phyloP scores from a whole-genome alignment of 2,113 vertebrate species.

The Campylorhamphus procurvoides region DNA sequence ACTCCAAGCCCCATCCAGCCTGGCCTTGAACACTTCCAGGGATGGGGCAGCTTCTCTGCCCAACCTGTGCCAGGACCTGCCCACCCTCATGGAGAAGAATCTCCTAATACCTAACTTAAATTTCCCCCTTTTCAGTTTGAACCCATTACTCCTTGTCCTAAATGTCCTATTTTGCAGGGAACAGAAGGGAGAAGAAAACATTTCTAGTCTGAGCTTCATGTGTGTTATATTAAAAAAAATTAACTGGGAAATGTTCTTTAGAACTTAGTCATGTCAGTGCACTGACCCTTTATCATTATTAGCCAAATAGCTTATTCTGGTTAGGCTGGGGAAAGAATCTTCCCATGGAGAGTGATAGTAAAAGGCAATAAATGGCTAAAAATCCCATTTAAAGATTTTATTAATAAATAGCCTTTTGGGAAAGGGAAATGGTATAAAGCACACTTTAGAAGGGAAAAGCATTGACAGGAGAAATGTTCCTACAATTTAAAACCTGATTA shows the following conservation, averaged over 20 bases:
- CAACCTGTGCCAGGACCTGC: not conserved
- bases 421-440: not conserved
- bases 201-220: not conserved
- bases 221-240: not conserved
- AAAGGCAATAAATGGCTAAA: not conserved
- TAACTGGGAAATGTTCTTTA: not conserved
- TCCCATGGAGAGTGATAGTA: not conserved
- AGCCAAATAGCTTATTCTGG: not conserved
- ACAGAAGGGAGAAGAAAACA: not conserved
- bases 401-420: not conserved
- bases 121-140: not conserved
- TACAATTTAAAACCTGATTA: not conserved
- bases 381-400: not conserved
- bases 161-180: not conserved
- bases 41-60: not conserved
- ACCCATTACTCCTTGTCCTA: not conserved
- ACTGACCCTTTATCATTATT: not conserved
- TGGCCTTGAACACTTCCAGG: not conserved
- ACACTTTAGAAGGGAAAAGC: not conserved
- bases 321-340: not conserved
- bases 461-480: not conserved
- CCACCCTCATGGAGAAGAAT: not conserved
- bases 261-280: not conserved
- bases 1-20: not conserved
- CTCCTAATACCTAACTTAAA: not conserved